phyloP scores from a whole-genome alignment of 1,140 invertebrate species.

The Steinernema feltiae region DNA sequence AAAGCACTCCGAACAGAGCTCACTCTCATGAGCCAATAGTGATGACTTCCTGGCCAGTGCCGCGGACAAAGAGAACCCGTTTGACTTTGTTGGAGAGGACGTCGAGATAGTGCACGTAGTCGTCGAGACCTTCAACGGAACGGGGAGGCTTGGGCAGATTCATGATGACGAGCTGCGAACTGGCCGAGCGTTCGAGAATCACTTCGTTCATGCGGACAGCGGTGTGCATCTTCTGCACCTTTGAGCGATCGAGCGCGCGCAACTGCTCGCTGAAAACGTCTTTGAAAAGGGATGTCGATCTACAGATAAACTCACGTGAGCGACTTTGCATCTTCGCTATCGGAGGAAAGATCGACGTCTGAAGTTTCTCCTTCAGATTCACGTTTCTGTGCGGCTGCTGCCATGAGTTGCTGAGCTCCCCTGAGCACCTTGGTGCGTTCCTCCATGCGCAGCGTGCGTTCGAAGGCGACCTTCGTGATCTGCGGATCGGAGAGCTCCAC shows the following conservation, averaged over 20 bases:
- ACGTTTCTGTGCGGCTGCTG: neutral
- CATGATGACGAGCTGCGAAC: slow-evolving; percentile 91
- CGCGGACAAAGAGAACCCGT: slow-evolving; percentile 90
- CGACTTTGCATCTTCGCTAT: neutral
- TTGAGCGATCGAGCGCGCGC: neutral
- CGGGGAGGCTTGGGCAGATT: slow-evolving; percentile 93
- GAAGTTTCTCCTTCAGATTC: neutral
- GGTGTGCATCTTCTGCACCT: slow-evolving; percentile 79
- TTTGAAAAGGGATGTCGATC: too few relatives aligned
- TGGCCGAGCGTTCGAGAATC: slow-evolving; percentile 88
- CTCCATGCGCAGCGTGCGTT: slow-evolving; percentile 96
- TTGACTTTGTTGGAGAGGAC: slow-evolving; percentile 93
- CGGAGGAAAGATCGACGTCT: neutral
- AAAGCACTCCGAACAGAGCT: neutral
- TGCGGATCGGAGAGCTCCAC: slow-evolving; percentile 69
- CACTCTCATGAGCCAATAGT: slow-evolving; percentile 66
- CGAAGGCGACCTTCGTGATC: slow-evolving; percentile 96
- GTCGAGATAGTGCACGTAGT: slow-evolving; percentile 63
- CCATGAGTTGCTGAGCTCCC: neutral
- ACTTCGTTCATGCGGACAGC: slow-evolving; percentile 96
- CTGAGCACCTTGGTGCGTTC: slow-evolving; percentile 89
- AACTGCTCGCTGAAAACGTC: neutral
- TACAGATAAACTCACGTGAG: too few relatives aligned
- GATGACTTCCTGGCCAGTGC: slow-evolving; percentile 94
- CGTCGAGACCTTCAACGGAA: slow-evolving; percentile 28